Evolutionary conservation across 2,797 vertebrate species (phyloP).

Genomic region (Huso huso): DNA sequence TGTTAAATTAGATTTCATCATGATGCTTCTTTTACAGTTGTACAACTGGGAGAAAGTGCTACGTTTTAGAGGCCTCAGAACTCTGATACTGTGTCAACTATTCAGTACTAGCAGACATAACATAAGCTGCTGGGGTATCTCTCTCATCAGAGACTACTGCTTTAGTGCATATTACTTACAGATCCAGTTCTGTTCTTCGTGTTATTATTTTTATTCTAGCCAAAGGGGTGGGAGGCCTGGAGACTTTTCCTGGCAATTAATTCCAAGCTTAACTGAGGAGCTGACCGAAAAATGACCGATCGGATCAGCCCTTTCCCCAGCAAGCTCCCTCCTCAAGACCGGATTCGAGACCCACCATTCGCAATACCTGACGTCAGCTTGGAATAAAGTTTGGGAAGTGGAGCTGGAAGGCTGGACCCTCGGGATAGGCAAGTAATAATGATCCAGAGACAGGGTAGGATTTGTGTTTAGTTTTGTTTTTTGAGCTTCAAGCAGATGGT

Average conservation of each 20-base stretch:
- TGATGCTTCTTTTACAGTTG: background rate
- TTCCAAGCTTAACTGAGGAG: background rate
- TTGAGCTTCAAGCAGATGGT: too few species aligned
- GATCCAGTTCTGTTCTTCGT: background rate
- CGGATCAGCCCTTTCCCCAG: background rate
- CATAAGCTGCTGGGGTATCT: background rate
- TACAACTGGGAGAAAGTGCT: background rate
- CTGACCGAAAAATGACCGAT: background rate
- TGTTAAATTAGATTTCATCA: background rate
- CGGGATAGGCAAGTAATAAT: too few species aligned
- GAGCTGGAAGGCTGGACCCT: too few species aligned
- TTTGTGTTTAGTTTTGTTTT: too few species aligned
- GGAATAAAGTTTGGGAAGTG: too few species aligned
- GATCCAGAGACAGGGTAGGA: too few species aligned
- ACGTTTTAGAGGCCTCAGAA: background rate
- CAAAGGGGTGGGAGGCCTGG: background rate
- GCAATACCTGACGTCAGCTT: background rate
- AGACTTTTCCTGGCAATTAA: background rate
- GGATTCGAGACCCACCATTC: background rate
- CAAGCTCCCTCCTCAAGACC: background rate
- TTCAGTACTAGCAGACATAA: slow-evolving; percentile 6
- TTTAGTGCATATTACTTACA: slow-evolving; percentile 6
- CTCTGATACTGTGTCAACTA: slow-evolving; percentile 1
- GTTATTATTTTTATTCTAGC: background rate
- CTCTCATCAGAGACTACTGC: slow-evolving; percentile 1